A percentile compares a stretch with the other conserved stretches of the same genome.
Conservation (phyloP, 1,140 invertebrate species). For the Copidosoma floridanum region DNA sequence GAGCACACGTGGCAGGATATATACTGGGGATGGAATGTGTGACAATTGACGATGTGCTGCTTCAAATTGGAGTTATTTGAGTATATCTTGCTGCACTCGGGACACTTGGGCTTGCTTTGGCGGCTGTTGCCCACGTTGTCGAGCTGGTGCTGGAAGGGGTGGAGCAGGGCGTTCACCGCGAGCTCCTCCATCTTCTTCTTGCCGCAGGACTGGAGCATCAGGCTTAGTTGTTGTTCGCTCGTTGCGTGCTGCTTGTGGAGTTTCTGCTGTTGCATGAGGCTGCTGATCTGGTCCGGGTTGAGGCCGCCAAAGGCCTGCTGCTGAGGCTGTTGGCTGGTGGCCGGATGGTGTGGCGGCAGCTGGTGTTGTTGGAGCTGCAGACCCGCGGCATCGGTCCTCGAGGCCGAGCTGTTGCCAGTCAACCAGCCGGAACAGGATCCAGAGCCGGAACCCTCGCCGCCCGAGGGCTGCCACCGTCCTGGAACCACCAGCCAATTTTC, state of each 20-base stretch:
- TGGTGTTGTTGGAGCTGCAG: conserved; percentile 37
- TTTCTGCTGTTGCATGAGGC: conserved; percentile 41
- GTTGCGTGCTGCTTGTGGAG: conserved; percentile 39
- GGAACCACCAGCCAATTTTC: conserved; percentile 59
- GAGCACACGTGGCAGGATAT: conserved; percentile 65
- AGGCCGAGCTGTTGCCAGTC: conserved; percentile 30
- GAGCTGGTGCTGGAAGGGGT: conserved; percentile 35
- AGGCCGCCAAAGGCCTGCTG: conserved; percentile 27
- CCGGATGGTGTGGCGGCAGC: conserved; percentile 39
- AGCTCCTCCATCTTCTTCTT: conserved; percentile 50
- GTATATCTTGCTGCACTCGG: conserved; percentile 68
- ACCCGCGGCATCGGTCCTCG: conserved; percentile 28
- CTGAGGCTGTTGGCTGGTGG: conserved; percentile 43
- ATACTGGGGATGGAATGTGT: conserved; percentile 66
- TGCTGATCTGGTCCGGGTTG: conserved; percentile 27
- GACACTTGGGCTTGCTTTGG: conserved; percentile 62
- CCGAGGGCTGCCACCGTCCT: conserved; percentile 58
- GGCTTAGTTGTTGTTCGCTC: conserved; percentile 40
- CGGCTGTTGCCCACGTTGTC: conserved; percentile 30
- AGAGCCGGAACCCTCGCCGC: conserved; percentile 48
- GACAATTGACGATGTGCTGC: conserved; percentile 73
- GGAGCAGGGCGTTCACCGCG: conserved; percentile 40
- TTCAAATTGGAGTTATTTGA: conserved; percentile 68
- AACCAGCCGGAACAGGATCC: conserved; percentile 45
- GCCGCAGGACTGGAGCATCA: conserved; percentile 50